Base-by-base conservation (phyloP, 1,140 invertebrate species). In the Zelostemma sp. region DNA sequence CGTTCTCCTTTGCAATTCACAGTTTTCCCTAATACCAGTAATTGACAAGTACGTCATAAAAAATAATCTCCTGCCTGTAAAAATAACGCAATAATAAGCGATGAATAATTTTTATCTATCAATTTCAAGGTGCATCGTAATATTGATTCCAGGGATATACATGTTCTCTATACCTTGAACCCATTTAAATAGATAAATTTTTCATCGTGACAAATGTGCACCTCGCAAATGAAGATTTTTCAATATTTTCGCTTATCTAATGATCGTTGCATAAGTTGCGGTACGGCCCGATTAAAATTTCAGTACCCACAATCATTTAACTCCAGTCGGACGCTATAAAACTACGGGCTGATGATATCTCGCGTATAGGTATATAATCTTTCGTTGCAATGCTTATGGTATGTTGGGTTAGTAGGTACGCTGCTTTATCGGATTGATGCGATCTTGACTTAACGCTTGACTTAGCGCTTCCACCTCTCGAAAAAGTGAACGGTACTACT, bases 401-500 rank as follows among this genome's bases (percentile, higher is more conserved):
- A 43, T 55, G 57, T 61, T 18, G 46, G 51, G 56, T 60, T 60
- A 56, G 50, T 56, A 60, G 50, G 51, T 50, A 67, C 48, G 50
- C 47, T 48, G 43, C 35, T 60, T 50, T 68, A 68, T 68, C 65
- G 65, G 65, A 68, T 61, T 57, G 65, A 61, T 68, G 54, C 58
- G 65, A 68, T 68, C 65, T 68, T 53, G 58, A 68, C 64, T 67
- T 67, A 67, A 67, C 51, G 64, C 57, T 60, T 56, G 64, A 67
- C 65, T 61, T 61, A 57, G 53, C 55, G 43, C 57, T 68, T 68
- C 48, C 54, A 61, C 51, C 53, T 57, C 38, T 60, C 47, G 57
- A 67, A 60, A 67, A 56, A 50, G 64, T 67, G 63, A 66, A 66
- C 54, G 63, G 51, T 35, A 66, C 56, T 60, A 55, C 56, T 66